Evolutionary conservation across 1,140 invertebrate species (phyloP), one percentile per base, ranked within the genome.

Genomic region (Zaprionus africanus): DNA sequence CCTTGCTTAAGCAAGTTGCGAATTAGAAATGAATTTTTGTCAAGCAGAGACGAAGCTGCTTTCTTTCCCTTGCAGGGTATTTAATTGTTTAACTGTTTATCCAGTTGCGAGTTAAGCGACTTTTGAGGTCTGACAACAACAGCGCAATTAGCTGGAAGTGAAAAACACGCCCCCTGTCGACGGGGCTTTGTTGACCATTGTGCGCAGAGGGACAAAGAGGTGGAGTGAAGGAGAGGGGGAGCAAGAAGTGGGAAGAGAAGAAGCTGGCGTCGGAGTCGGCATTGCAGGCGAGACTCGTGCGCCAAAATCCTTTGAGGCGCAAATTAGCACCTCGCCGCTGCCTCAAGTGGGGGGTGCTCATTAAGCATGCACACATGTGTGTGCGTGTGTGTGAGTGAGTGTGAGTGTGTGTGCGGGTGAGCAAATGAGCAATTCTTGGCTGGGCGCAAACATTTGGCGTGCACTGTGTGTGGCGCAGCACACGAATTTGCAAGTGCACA

Each of bases 261-360:
- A n/a, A 15, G 22, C 22, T 22, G 38, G 15, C n/a, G n/a, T 43
- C n/a, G 6, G 41, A 43, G 41, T 43, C n/a, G 41, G n/a, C 15
- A n/a, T n/a, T n/a, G 38, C 15, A 41, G 38, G 65, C 78, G 62
- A 76, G 43, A 81, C 62, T 76, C 65, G 74, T 65, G 68, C 68
- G 74, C 53, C 59, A 85, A 85, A 85, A 85, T 85, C 82, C 82
- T 85, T 85, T 74, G 82, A 85, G 82, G 82, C 82, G 76, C 75
- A 78, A 85, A 85, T 85, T 85, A 85, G 82, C 82, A 85, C 82
- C 82, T 85, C 82, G 74, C 77, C 65, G 57, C 31, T 36, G 65
- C 64, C 71, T 70, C 59, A 57, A 66, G 56, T 31, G 38, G 19
- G 19, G 19, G 64, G 22, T 17, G 69, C 82, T 85, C 82, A 85